Conservation (phyloP, 2,797 vertebrate species). For the Arvicola amphibius region DNA sequence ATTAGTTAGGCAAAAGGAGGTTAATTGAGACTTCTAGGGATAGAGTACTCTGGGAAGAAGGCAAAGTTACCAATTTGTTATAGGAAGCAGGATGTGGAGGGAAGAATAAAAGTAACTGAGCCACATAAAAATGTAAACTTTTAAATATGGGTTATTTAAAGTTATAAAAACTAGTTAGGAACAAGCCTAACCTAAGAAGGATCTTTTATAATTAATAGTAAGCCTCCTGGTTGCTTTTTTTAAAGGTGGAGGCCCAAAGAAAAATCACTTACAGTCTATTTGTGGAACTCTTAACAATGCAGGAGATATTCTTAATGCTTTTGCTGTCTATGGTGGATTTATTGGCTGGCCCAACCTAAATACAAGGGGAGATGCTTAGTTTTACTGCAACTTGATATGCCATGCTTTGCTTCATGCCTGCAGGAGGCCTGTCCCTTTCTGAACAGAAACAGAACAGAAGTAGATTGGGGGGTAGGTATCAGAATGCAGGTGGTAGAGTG, state of each 20-base stretch:
- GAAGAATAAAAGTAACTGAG: not conserved
- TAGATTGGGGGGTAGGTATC: no score
- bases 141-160: not conserved
- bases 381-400: not conserved
- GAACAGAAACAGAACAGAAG: not conserved
- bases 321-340: not conserved
- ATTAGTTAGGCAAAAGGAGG: not conserved
- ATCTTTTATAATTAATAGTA: not conserved
- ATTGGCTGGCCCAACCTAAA: not conserved
- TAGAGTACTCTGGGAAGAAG: not conserved
- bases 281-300: not conserved
- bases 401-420: not conserved
- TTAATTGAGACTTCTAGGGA: not conserved
- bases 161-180: not conserved
- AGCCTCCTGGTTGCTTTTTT: not conserved
- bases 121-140: not conserved
- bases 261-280: not conserved
- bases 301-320: not conserved
- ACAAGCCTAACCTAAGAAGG: not conserved
- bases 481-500: not conserved
- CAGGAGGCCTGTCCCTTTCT: not conserved
- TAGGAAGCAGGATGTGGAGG: not conserved
- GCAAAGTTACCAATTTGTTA: not conserved
- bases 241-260: not conserved
- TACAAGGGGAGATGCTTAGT: not conserved